Percentiles rank a stretch among this genome's conserved stretches.
Evolutionary conservation across 1,140 invertebrate species (phyloP).

Genomic region (Ceratosolen fusciceps): DNA sequence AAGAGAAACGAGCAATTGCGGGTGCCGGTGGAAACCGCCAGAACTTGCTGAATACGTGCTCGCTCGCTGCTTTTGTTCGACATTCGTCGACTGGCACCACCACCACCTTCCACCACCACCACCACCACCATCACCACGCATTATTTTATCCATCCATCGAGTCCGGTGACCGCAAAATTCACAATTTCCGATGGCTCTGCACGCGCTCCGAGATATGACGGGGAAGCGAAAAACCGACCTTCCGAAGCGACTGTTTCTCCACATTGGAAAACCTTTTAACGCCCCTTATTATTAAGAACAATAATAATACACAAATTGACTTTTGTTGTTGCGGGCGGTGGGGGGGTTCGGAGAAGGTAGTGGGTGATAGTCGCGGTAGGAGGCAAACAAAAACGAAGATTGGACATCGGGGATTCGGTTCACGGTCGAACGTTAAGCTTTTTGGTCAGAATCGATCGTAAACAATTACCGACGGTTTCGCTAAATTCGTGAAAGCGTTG

Average conservation of each 20-base stretch:
- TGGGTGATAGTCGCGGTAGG: too few relatives aligned
- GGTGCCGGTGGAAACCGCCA: background rate
- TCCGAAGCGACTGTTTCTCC: too few relatives aligned
- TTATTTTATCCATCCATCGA: background rate
- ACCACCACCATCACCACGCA: too few relatives aligned
- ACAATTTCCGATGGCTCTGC: conserved; percentile 31
- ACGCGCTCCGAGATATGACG: too few relatives aligned
- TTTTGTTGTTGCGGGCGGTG: too few relatives aligned
- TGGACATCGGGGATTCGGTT: background rate
- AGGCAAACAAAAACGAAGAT: background rate
- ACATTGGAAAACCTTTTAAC: too few relatives aligned
- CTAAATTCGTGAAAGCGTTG: background rate
- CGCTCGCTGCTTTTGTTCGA: background rate
- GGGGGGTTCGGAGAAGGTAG: too few relatives aligned
- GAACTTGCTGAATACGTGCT: background rate
- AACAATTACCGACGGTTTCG: background rate
- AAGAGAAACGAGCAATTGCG: background rate
- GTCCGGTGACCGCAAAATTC: conserved; percentile 47
- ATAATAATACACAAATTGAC: too few relatives aligned
- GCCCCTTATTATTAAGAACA: too few relatives aligned
- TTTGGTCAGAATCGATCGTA: background rate
- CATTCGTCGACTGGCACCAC: too few relatives aligned
- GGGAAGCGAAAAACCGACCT: too few relatives aligned
- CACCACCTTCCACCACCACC: too few relatives aligned
- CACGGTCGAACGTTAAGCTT: background rate